Evolutionary conservation across 2,113 vertebrate genomes (phyloP).

Genomic region (Aix galericulata): DNA sequence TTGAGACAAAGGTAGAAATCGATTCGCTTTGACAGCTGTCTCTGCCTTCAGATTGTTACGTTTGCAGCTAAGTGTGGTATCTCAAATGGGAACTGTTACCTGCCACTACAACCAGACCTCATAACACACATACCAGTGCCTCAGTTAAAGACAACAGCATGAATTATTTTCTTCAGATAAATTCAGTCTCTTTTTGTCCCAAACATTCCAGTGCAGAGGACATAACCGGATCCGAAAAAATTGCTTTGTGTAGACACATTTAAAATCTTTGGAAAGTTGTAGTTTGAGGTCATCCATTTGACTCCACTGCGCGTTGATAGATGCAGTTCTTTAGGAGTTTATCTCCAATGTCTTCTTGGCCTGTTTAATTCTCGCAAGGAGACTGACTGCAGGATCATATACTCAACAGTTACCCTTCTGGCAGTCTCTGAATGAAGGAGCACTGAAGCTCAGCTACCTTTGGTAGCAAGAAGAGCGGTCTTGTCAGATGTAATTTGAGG

Average conservation of each 20-base stretch:
- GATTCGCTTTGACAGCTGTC: not conserved
- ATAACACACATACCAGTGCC: not conserved
- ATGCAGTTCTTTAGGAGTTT: not conserved
- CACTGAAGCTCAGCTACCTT: not conserved
- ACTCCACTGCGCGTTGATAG: not conserved
- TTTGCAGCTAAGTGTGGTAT: not conserved
- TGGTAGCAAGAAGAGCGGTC: not conserved
- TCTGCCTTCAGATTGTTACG: not conserved
- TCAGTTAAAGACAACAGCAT: not conserved
- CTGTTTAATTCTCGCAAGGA: not conserved
- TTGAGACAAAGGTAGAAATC: not conserved
- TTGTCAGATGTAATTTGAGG: conserved; percentile 9
- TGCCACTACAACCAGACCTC: not conserved
- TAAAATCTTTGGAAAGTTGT: not conserved
- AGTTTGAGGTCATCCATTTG: not conserved
- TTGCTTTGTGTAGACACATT: not conserved
- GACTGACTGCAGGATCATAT: not conserved
- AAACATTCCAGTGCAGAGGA: not conserved
- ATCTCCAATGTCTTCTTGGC: not conserved
- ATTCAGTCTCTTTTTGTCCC: not conserved
- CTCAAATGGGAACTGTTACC: not conserved
- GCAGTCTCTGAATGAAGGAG: not conserved
- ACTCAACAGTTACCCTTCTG: not conserved
- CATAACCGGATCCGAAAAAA: not conserved
- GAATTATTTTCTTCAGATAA: not conserved